Evolutionary conservation across 2,888 invertebrate species (phyloP).

Genomic region (Zaprionus bogoriensis): DNA sequence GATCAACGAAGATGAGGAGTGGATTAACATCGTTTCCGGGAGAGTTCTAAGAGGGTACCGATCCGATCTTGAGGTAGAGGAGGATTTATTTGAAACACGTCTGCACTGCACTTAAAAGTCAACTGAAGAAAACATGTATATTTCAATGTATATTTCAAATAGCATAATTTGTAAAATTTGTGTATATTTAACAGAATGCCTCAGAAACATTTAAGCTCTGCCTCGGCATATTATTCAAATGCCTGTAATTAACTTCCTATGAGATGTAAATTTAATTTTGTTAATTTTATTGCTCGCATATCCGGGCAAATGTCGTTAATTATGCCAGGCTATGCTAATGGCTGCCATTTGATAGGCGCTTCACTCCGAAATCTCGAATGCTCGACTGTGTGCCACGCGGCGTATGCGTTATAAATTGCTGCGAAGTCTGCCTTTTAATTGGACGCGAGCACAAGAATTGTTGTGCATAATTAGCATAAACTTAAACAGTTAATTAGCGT

Average conservation of each 20-base stretch:
- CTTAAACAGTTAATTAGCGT: conserved; percentile 72
- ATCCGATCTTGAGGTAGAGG: no score
- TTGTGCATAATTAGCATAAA: conserved; percentile 70
- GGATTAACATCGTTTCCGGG: no score
- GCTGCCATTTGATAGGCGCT: neutral
- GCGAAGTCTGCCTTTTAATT: conserved; percentile 37
- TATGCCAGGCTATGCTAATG: neutral
- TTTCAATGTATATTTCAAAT: no score
- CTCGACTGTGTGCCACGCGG: conserved; percentile 1
- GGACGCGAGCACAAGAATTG: conserved; percentile 34
- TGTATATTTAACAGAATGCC: no score
- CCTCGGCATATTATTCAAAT: neutral
- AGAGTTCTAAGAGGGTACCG: no score
- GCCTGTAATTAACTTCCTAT: neutral
- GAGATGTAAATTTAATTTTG: no score
- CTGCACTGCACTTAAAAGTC: no score
- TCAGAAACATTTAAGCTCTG: no score
- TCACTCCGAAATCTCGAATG: neutral
- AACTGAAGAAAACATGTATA: no score
- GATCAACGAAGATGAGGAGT: no score
- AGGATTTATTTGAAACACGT: no score
- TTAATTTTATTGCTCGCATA: neutral
- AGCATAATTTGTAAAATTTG: no score
- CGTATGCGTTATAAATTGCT: conserved; percentile 30
- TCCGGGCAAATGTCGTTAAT: neutral